Percentiles rank a stretch among this genome's conserved stretches.
phyloP scores from a whole-genome alignment of 2,113 vertebrate species.

The Apistogramma diplotaenia region DNA sequence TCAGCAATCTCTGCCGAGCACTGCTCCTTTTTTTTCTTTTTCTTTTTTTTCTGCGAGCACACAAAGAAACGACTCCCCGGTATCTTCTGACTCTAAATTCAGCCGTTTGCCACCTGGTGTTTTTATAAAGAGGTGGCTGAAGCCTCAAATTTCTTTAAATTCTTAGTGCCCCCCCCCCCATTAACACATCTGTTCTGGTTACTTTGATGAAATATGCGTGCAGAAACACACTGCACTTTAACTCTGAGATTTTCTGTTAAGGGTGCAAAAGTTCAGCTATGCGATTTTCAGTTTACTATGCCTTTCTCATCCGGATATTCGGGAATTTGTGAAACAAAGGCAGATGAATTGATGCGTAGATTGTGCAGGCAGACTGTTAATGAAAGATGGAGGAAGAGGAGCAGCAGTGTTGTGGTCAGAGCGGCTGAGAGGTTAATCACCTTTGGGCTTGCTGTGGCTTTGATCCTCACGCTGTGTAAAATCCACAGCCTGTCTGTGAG shows the following conservation, averaged over 20 bases:
- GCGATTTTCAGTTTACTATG: not conserved
- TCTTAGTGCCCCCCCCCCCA: not conserved
- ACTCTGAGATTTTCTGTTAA: not conserved
- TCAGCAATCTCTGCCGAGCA: conserved; percentile 76
- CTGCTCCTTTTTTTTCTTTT: too few relatives aligned
- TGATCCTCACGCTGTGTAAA: conserved; percentile 66
- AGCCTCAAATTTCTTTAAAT: not conserved
- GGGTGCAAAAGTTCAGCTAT: not conserved
- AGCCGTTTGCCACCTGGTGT: conserved; percentile 3
- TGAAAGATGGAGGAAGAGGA: conserved; percentile 30
- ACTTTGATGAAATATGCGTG: too few relatives aligned
- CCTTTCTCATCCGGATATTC: not conserved
- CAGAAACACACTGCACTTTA: too few relatives aligned
- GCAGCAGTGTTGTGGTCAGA: conserved; percentile 51
- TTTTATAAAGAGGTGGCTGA: not conserved
- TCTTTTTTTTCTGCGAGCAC: conserved; percentile 62
- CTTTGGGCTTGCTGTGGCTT: conserved; percentile 61
- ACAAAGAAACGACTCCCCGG: conserved; percentile 67
- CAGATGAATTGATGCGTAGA: not conserved
- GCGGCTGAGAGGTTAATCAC: conserved; percentile 63
- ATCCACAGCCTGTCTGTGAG: conserved; percentile 64
- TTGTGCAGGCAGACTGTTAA: conserved; percentile 10
- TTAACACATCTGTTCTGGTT: not conserved
- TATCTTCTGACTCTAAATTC: conserved; percentile 33
- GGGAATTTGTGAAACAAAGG: not conserved